Percentiles rank a stretch among this genome's conserved stretches.
Evolutionary conservation across 2,113 vertebrate species (phyloP).

Genomic region (Anas platyrhynchos): DNA sequence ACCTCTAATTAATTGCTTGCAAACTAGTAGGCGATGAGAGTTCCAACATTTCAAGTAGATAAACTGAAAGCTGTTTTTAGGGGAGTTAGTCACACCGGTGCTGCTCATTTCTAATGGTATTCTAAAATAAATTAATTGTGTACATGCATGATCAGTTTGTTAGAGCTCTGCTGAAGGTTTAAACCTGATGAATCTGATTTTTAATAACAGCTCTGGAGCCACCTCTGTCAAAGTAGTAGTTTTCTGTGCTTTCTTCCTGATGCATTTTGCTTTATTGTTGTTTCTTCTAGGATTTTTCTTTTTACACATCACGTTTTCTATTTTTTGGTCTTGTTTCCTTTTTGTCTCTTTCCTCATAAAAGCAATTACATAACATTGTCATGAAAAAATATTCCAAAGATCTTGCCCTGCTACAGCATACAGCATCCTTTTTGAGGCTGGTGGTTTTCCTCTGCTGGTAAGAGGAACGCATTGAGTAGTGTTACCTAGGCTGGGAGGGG

Average conservation of each 20-base stretch:
- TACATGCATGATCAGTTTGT: background rate
- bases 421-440: background rate
- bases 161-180: background rate
- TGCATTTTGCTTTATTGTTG: background rate
- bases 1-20: background rate
- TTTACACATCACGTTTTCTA: background rate
- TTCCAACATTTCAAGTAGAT: background rate
- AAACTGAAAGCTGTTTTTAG: conserved; percentile 1
- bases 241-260: background rate
- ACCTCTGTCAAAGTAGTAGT: background rate
- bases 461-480: background rate
- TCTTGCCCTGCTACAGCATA: background rate
- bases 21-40: background rate
- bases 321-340: background rate
- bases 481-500: background rate
- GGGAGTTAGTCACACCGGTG: background rate
- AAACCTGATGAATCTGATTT: background rate
- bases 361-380: background rate
- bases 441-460: background rate
- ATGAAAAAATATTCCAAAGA: background rate
- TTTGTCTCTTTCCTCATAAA: background rate
- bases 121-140: background rate
- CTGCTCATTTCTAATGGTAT: background rate
- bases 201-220: background rate
- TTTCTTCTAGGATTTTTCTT: background rate